Conservation (phyloP, 2,797 vertebrate species). For the Hydrocynus forskahlii region DNA sequence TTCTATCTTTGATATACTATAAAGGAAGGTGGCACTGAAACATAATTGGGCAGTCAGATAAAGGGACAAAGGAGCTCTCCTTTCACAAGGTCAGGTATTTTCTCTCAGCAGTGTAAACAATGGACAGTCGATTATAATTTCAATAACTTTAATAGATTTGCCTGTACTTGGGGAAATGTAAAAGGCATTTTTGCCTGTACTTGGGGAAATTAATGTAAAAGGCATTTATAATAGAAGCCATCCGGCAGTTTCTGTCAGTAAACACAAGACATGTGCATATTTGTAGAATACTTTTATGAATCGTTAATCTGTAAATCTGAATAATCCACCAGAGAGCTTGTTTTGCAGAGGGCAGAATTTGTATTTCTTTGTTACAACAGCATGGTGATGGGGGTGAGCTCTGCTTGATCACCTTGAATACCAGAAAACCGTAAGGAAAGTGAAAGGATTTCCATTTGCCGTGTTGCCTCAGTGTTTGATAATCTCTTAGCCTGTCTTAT, state of each 20-base stretch:
- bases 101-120: slow-evolving; percentile 6
- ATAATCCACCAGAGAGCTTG: too few relatives aligned
- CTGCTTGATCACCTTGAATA: too few relatives aligned
- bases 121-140: not conserved
- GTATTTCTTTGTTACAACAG: too few relatives aligned
- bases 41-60: slow-evolving; percentile 39
- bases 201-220: not conserved
- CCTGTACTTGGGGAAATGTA: not conserved
- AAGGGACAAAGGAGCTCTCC: not conserved
- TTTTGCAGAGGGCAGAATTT: too few relatives aligned
- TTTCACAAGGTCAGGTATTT: slow-evolving; percentile 18
- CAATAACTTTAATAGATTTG: not conserved
- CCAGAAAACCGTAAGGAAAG: too few relatives aligned
- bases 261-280: not conserved
- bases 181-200: not conserved
- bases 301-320: too few relatives aligned
- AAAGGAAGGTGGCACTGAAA: slow-evolving; percentile 17
- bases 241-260: not conserved
- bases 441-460: too few relatives aligned
- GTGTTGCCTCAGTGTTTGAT: too few relatives aligned
- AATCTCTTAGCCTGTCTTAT: too few relatives aligned
- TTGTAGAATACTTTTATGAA: too few relatives aligned
- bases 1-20: slow-evolving; percentile 32
- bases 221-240: not conserved
- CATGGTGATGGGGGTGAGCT: too few relatives aligned